phyloP scores from a whole-genome alignment of 1,140 invertebrate species.

The Anagrus nilaparvatae region DNA sequence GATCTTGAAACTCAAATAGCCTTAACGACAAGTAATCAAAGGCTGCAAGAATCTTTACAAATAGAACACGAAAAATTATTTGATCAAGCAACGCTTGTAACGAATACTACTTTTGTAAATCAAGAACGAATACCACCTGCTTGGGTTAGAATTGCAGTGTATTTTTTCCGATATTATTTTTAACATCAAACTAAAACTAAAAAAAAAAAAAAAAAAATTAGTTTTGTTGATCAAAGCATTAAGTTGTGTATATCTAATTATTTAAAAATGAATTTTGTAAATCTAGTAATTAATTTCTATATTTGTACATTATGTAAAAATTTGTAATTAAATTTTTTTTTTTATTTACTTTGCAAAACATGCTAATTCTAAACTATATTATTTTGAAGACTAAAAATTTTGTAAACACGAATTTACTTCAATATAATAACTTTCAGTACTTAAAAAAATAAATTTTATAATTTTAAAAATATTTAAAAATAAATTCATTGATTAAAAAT shows the following conservation, averaged over 20 bases:
- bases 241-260: background rate
- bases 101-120: slow-evolving; percentile 25
- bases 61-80: slow-evolving; percentile 57
- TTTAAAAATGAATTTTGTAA: background rate
- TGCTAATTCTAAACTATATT: no score
- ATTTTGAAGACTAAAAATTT: no score
- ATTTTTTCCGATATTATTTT: slow-evolving; percentile 38
- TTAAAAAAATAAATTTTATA: no score
- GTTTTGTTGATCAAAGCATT: slow-evolving; percentile 5
- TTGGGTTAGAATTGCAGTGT: slow-evolving; percentile 32
- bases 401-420: no score
- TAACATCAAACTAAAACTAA: slow-evolving; percentile 16
- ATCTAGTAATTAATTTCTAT: slow-evolving; percentile 6
- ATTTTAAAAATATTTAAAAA: no score
- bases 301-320: no score
- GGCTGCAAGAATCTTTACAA: slow-evolving; percentile 59
- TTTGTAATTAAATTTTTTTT: no score
- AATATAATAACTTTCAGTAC: no score
- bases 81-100: slow-evolving; percentile 44
- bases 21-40: slow-evolving; percentile 69
- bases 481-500: no score
- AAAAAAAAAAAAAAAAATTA: slow-evolving; percentile 12
- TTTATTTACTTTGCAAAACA: no score
- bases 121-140: slow-evolving; percentile 30
- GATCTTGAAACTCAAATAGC: slow-evolving; percentile 91